These are phyloP conservation scores for Corythornis vintsioides DNA, from an alignment of 2,113 vertebrate species.

Conservation along the genomic window DNA sequence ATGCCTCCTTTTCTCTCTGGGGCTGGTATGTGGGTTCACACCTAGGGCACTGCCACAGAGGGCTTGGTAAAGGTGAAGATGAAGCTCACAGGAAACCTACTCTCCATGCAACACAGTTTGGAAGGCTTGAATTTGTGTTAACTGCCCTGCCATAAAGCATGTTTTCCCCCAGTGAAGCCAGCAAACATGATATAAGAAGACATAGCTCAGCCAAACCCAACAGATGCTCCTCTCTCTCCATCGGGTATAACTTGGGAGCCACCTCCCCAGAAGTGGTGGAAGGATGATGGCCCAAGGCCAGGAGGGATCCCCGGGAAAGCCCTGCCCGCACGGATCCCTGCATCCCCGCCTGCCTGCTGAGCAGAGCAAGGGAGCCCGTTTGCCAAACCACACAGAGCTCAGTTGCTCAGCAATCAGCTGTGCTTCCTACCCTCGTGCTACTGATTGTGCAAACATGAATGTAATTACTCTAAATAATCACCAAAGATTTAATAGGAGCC, in stretches of 20 bases:
- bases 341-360: not conserved
- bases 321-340: not conserved
- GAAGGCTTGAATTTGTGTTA: not conserved
- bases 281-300: conserved; percentile 6
- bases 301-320: conserved; percentile 16
- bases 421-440: conserved; percentile 60
- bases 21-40: conserved; percentile 37
- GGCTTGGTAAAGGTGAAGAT: not conserved
- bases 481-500: conserved; percentile 67
- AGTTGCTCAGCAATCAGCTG: conserved; percentile 59
- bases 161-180: not conserved
- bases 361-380: not conserved
- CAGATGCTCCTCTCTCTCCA: not conserved
- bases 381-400: conserved; percentile 61
- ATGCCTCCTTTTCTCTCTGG: not conserved
- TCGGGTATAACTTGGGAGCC: not conserved
- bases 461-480: conserved; percentile 71
- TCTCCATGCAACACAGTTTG: not conserved
- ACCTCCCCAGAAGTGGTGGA: not conserved
- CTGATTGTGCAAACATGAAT: conserved; percentile 72
- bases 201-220: not conserved
- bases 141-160: rapidly evolving
- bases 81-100: not conserved
- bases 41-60: not conserved
- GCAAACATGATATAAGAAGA: rapidly evolving